Evolutionary conservation across 2,888 invertebrate species (phyloP), one percentile per base, ranked within the genome.

Genomic region (Agrotis ipsilon): DNA sequence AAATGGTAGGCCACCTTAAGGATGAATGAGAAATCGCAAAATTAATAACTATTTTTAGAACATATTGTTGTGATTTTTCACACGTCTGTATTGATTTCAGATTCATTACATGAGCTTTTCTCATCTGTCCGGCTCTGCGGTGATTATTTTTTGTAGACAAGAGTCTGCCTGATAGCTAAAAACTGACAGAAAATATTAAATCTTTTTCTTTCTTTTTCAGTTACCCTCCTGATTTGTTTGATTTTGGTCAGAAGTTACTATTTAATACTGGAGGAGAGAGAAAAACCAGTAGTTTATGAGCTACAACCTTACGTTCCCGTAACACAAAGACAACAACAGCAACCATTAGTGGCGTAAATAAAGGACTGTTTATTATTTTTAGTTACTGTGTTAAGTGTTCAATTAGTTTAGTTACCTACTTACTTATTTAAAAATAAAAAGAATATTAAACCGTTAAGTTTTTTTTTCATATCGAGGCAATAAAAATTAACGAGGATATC

Each of bases 221-320:
- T 94, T 39, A 89, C 90, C 2, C 85, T 95, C 39, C 88, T 94
- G 55, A 87, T 92, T 78, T 92, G 91, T 79, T 85, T 95, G 43
- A 70, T 94, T 2, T 87, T 95, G 21, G 94, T 95, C 2, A 86
- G 94, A 61, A 96, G 95, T 81, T 88, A 92, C 0, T 93, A 91
- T 72, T 81, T 94, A 58, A 89, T 94, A 59, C 90, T 95, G 83
- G 95, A 94, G 68, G 95, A 94, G 66, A 82, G 80, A 54, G 89
- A 87, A 60, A 94, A 92, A n/a, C 72, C 46, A 49, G 92, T 93
- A 1, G 87, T 86, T 0, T 90, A 90, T 63, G 94, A 95, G 87
- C 89, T 96, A 90, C 91, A 92, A 58, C 91, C 88, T 13, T 85
- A 94, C 2, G 89, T 93, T 60, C 92, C 86, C 54, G 87, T 92